Evolutionary conservation across 1,140 invertebrate genomes (phyloP).

Genomic region (Telenomus remus): DNA sequence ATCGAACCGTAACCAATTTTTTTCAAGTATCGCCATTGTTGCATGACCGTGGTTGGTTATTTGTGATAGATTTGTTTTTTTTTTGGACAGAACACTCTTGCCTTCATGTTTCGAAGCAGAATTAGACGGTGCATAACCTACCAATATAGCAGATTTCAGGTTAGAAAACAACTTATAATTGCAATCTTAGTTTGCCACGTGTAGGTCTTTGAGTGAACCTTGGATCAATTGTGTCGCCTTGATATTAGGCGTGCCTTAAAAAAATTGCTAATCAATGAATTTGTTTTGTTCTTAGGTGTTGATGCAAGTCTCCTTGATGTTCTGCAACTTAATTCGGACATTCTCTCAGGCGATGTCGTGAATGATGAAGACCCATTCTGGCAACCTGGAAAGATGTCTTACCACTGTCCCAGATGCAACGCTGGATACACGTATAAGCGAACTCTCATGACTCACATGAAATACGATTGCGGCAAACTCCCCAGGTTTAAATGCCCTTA

Average conservation of each 20-base stretch:
- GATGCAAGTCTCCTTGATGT: constrained; percentile 57
- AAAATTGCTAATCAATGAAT: constrained; percentile 19
- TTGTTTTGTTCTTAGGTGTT: constrained; percentile 67
- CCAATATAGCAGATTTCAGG: too few relatives aligned
- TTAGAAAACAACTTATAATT: too few relatives aligned
- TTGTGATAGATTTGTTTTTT: too few relatives aligned
- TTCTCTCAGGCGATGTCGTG: constrained; percentile 28
- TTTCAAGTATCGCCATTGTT: constrained; percentile 19
- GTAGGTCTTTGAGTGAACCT: constrained; percentile 13
- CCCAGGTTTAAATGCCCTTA: constrained; percentile 81
- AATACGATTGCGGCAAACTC: constrained; percentile 83
- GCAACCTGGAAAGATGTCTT: constrained; percentile 59
- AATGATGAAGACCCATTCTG: constrained; percentile 61
- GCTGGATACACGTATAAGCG: constrained; percentile 69
- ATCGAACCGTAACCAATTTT: constrained; percentile 1
- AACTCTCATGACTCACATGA: constrained; percentile 79
- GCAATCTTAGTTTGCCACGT: background rate
- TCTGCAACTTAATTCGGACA: constrained; percentile 50
- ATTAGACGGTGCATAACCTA: too few relatives aligned
- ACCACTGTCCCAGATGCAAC: constrained; percentile 69
- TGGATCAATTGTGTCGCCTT: constrained; percentile 13
- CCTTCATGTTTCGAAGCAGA: too few relatives aligned
- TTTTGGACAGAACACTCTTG: too few relatives aligned
- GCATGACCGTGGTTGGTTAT: constrained; percentile 22
- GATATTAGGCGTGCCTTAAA: constrained; percentile 21